Evolutionary conservation across 2,888 invertebrate species (phyloP), one percentile per base, ranked within the genome.

Genomic region (Vannuccia rotundouncinata): DNA sequence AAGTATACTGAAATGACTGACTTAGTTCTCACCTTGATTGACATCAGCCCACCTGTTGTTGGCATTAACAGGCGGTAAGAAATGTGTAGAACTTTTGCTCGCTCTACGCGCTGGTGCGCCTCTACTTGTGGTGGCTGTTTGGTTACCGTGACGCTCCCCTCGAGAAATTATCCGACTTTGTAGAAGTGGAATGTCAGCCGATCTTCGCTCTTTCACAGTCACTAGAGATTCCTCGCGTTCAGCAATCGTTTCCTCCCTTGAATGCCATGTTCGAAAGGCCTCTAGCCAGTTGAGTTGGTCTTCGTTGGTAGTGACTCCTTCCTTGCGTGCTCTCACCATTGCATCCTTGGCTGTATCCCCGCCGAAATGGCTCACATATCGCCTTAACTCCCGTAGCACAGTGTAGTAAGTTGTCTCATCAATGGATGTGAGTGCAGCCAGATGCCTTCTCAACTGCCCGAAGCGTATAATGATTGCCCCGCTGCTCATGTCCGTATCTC

Each of bases 401-500:
- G 29, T 2, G 75, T 75, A 31, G 25, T 75, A 75, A 29, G 13
- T 22, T 13, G 29, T 13, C 2, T 75, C 75, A 59, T 80, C 74
- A 13, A 80, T 10, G 29, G n/a, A 59, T 1, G 29, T 13, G 13
- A 81, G 13, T 13, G 60, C 31, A 22, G 80, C 80, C 0, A 81
- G 22, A 59, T 81, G 74, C 29, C 29, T 81, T 66, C 81, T 82
- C 28, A 84, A 81, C 74, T 84, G 82, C 73, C 84, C 83, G 59
- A 86, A 80, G 17, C 86, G 82, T 25, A 84, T 85, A 1, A 86
- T 83, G 81, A 86, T 85, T 0, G 86, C 86, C 29, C 85, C 84
- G 0, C 85, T 82, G 45, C 85, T 85, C 30, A 82, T 82, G 81
- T 87, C 87, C 0, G 81, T 82, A 1, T 83, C 81, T 2, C 84